These are phyloP conservation scores for Acyrthosiphon pisum DNA, from an alignment of 1,140 invertebrate genomes.

Conservation along the genomic window DNA sequence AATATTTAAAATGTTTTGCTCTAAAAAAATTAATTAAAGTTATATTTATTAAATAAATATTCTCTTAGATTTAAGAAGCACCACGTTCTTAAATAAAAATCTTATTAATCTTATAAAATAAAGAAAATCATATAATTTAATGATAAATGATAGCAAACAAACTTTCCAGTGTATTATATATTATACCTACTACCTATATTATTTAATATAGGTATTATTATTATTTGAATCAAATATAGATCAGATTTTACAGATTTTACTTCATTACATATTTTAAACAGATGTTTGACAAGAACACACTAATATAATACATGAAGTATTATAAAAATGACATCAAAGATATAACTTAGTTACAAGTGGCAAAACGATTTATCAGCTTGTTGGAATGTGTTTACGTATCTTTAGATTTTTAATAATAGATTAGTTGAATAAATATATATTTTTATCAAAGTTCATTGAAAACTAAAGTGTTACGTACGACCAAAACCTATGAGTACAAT, in stretches of 20 bases:
- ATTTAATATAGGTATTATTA: background rate
- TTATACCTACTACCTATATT: background rate
- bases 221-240: background rate
- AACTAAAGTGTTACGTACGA: background rate
- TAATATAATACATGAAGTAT: background rate
- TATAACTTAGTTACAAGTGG: background rate
- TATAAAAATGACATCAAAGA: background rate
- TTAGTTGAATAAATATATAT: background rate
- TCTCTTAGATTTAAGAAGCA: background rate
- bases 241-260: background rate
- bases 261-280: background rate
- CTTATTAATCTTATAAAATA: background rate
- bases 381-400: background rate
- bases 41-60: background rate
- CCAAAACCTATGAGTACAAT: background rate
- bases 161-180: background rate
- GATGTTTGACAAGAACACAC: background rate
- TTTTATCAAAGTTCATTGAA: background rate
- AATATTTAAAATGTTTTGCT: background rate
- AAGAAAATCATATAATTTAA: background rate
- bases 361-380: background rate
- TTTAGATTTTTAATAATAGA: background rate
- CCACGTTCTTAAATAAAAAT: background rate
- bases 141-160: background rate
- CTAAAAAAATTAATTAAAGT: no score